These are phyloP conservation scores for Silurus meridionalis DNA, from an alignment of 2,113 vertebrate species.

Conservation along the genomic window DNA sequence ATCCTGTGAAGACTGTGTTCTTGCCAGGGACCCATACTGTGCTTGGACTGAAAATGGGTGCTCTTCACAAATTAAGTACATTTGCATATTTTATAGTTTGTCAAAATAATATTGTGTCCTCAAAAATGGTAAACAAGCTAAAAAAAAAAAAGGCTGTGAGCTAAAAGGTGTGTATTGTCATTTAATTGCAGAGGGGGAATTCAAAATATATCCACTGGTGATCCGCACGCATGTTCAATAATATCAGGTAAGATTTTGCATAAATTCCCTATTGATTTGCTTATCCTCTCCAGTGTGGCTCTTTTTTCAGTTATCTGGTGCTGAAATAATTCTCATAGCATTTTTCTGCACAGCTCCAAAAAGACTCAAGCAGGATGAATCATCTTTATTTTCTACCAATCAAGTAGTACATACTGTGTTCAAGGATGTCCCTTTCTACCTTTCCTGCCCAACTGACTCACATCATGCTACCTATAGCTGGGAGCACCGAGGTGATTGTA, in stretches of 20 bases:
- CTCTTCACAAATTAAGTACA: slow-evolving; percentile 59
- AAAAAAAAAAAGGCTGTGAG: background rate
- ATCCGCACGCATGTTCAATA: slow-evolving; percentile 56
- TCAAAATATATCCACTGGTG: slow-evolving; percentile 66
- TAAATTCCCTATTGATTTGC: background rate
- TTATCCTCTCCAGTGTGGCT: background rate
- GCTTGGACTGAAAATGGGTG: slow-evolving; percentile 68
- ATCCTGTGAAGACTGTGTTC: slow-evolving; percentile 70
- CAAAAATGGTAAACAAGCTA: background rate
- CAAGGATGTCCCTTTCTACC: slow-evolving; percentile 64
- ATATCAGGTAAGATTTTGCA: slow-evolving; percentile 25
- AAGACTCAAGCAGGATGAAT: slow-evolving; percentile 53
- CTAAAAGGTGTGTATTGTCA: background rate
- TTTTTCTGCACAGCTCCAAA: slow-evolving; percentile 34
- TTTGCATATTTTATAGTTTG: background rate
- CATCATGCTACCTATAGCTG: slow-evolving; percentile 74
- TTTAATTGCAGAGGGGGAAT: slow-evolving; percentile 62
- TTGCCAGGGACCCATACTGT: slow-evolving; percentile 74
- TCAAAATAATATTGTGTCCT: background rate
- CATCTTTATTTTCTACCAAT: background rate
- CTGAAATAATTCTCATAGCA: background rate
- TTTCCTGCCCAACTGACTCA: slow-evolving; percentile 75
- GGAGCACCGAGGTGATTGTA: slow-evolving; percentile 51
- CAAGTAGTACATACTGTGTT: slow-evolving; percentile 54
- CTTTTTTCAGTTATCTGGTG: background rate